Percentiles rank a stretch among this genome's conserved stretches.
These are phyloP conservation scores for Macheiramphus alcinus DNA, from an alignment of 2,113 vertebrate species.

Conservation along the genomic window DNA sequence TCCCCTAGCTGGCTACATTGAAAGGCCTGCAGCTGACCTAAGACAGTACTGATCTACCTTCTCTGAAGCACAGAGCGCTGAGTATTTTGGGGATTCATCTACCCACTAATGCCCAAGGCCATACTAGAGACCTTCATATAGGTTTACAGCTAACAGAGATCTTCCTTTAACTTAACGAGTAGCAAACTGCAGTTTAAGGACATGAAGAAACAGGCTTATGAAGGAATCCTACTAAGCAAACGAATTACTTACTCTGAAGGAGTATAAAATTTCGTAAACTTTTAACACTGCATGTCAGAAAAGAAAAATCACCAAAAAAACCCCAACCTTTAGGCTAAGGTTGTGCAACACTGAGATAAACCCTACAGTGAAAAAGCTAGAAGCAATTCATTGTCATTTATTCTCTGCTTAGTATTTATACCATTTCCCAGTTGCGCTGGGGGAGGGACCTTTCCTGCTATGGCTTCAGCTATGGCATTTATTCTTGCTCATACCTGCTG, in stretches of 20 bases:
- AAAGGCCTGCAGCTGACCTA: neutral
- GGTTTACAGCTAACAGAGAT: neutral
- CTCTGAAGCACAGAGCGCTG: neutral
- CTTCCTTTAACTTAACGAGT: neutral
- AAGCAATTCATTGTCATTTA: conserved; percentile 39
- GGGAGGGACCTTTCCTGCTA: neutral
- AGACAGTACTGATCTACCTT: neutral
- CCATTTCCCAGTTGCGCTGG: neutral
- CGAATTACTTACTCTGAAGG: neutral
- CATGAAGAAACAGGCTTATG: neutral
- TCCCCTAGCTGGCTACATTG: neutral
- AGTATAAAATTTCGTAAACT: conserved; percentile 11
- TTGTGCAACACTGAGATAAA: conserved; percentile 42
- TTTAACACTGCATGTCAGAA: neutral
- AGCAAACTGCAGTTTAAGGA: neutral
- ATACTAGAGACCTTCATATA: neutral
- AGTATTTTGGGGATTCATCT: neutral
- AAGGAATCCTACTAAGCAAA: neutral
- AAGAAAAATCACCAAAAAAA: conserved; percentile 45
- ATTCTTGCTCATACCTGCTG: conserved; percentile 32
- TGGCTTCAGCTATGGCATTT: neutral
- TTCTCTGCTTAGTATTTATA: conserved; percentile 8
- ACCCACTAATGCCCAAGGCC: neutral
- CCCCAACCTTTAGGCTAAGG: conserved; percentile 44
- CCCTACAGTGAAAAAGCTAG: conserved; percentile 21